Evolutionary conservation across 2,797 vertebrate species (phyloP), one percentile per base, ranked within the genome.

Genomic region (Schizopygopsis malacanthus): DNA sequence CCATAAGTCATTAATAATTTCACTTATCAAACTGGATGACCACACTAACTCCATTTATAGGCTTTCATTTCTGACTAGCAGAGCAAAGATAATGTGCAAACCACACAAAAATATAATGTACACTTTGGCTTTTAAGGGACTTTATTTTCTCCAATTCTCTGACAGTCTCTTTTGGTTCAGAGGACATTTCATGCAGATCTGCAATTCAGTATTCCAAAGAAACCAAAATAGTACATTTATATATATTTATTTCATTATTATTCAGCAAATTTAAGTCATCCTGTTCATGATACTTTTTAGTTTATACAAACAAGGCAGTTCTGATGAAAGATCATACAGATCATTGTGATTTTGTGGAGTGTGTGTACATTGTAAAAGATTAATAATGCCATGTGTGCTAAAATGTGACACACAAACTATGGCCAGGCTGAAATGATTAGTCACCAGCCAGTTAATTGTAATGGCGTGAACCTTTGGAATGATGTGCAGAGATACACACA

Each of bases 1-100:
- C 37, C 81, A 78, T 76, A 65, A 87, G 69, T 76, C 73, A 84
- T 77, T 86, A 90, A 84, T 84, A 73, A 84, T 84, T 84, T 84
- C 7, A 79, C 41, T 86, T 79, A 69, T 85, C 70, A 85, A 61
- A 85, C 56, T 80, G 50, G 50, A 83, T 76, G 39, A 77, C 69
- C 69, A 77, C 67, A 84, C 54, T 81, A 73, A 82, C 39, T 85
- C 59, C 16, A 41, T 65, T 84, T 81, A 81, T 59, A 70, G 16
- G 16, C 63, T 85, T 79, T 85, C 18, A 15, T 59, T 69, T 73
- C 12, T 85, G 67, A 71, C 65, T 1, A 11, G 28, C 72, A 20
- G 43, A 72, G 25, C 77, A 85, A 41, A 69, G n/a, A 79, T 79
- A 47, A 45, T 79, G 18, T 76, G 82, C 41, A 65, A 65, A 78